Conservation (phyloP, 2,797 vertebrate genomes). For the Rhinoraja longicauda region DNA sequence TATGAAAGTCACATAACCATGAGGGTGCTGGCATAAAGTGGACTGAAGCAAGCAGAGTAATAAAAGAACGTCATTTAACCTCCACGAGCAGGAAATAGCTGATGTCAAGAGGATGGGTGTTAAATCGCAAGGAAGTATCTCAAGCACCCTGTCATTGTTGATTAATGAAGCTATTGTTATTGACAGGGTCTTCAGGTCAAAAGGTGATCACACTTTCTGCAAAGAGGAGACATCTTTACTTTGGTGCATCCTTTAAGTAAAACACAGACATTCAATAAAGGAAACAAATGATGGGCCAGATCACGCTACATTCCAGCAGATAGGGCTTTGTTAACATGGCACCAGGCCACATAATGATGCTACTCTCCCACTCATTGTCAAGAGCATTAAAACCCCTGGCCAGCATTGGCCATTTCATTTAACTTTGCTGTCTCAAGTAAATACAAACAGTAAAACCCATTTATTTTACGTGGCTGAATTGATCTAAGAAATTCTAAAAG, state of each 20-base stretch:
- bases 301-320: not conserved
- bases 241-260: not conserved
- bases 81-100: slow-evolving; percentile 36
- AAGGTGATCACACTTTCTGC: slow-evolving; percentile 3
- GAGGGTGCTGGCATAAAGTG: not conserved
- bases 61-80: slow-evolving; percentile 32
- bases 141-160: slow-evolving; percentile 11
- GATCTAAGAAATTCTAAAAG: not conserved
- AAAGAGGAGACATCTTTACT: not conserved
- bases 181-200: slow-evolving; percentile 38
- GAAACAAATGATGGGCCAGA: not conserved
- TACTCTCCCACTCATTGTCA: not conserved
- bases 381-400: not conserved
- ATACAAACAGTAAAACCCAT: not conserved
- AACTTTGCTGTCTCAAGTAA: not conserved
- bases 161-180: slow-evolving; percentile 33
- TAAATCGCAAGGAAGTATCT: slow-evolving; percentile 17
- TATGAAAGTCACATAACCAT: not conserved
- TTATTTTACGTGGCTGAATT: not conserved
- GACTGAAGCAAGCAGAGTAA: slow-evolving; percentile 40
- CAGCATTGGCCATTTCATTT: not conserved
- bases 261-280: not conserved
- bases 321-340: not conserved
- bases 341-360: slow-evolving; percentile 3
- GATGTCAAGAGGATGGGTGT: slow-evolving; percentile 36